A percentile compares a stretch with the other conserved stretches of the same genome.
Conservation (phyloP, 2,888 invertebrate species). For the Xiphydria camelus region DNA sequence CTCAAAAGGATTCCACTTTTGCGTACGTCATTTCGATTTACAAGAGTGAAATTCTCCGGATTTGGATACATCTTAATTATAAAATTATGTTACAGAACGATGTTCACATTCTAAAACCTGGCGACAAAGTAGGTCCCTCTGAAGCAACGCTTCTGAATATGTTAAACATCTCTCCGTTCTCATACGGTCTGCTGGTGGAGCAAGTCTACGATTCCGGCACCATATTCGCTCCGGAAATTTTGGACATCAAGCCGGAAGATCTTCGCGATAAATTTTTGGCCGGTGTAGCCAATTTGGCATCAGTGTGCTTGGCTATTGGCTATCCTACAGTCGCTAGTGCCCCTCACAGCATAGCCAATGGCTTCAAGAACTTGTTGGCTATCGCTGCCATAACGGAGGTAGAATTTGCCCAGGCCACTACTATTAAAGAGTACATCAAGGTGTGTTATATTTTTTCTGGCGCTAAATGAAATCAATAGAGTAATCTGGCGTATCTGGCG, state of each 20-base stretch:
- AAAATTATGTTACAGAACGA: constrained; percentile 75
- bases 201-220: constrained; percentile 99
- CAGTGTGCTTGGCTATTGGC: constrained; percentile 88
- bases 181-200: constrained; percentile 94
- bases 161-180: constrained; percentile 99
- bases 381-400: constrained; percentile 95
- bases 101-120: constrained; percentile 89
- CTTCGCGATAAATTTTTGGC: constrained; percentile 86
- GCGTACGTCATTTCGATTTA: too few relatives aligned
- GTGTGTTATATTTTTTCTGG: too few relatives aligned
- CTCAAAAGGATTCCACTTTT: too few relatives aligned
- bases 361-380: constrained; percentile 97
- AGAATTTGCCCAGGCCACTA: constrained; percentile 91
- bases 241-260: constrained; percentile 98
- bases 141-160: constrained; percentile 99
- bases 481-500: too few relatives aligned
- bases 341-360: constrained; percentile 96
- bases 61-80: too few relatives aligned
- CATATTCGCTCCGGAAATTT: constrained; percentile 93
- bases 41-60: too few relatives aligned
- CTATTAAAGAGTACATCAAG: constrained; percentile 90
- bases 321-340: constrained; percentile 97
- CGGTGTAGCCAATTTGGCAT: constrained; percentile 93
- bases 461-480: too few relatives aligned
- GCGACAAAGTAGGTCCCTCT: constrained; percentile 98